Evolutionary conservation across 1,140 invertebrate species (phyloP), one percentile per base, ranked within the genome.

Genomic region (Cotesia chilonis): DNA sequence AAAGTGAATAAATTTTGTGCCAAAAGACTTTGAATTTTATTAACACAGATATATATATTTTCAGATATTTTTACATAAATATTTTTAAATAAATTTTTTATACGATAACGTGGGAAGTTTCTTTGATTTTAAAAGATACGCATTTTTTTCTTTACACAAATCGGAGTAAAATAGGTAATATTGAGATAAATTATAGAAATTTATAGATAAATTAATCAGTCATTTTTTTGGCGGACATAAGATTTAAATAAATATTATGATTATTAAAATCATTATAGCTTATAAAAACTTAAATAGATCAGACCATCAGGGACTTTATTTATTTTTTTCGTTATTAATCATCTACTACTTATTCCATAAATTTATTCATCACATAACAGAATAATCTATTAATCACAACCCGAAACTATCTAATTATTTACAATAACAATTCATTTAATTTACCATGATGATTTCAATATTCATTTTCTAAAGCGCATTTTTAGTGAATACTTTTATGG

Each of bases 21-120:
- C 77, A 82, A 83, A 79, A 81, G 76, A 80, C 70, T 82, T 74
- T 78, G 77, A 71, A 80, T 83, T 71, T 83, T 83, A 83, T 83
- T 81, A 78, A 81, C 74, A 82, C 68, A 81, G 64, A 72, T 76
- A 76, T 17, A 74, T 55, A 63, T 74, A 54, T 65, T 54, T 9
- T 59, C 57, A 41, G 35, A 66, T 70, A 70, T 51, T 70, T 57
- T 65, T 75, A 73, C 76, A 51, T 73, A 66, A 71, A 73, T 76
- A 64, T 65, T 14, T 12, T 54, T 36, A 61, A 51, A 68, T 20
- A 28, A 38, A 65, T 41, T 65, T 4, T n/a, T 12, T 41, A 47
- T 36, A 7, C 14, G 36, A 12, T 38, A 14, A 14, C 12, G 4
- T n/a, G 36, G 12, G 38, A 65, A 20, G 4, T 65, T n/a, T 41